Evolutionary conservation across 2,888 invertebrate species (phyloP).

Genomic region (Teinopalpus imperialis): DNA sequence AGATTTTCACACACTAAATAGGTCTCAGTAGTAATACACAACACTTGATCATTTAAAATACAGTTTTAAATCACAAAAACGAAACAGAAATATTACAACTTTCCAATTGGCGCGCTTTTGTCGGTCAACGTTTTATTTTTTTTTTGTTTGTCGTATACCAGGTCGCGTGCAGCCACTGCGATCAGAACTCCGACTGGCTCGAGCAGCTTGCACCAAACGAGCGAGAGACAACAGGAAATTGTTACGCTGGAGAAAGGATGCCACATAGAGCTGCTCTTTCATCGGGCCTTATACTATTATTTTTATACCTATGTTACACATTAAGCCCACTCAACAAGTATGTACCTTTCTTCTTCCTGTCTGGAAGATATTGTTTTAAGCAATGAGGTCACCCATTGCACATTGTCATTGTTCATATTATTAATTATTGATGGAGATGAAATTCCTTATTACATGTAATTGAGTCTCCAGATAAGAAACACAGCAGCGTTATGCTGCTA

Average conservation of each 20-base stretch:
- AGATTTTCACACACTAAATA: slow-evolving; percentile 17
- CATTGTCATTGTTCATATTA: no score
- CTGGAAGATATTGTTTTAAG: no score
- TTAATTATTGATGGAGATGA: no score
- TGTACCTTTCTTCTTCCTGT: no score
- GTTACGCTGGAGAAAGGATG: slow-evolving; percentile 22
- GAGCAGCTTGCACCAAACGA: background rate
- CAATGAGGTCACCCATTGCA: no score
- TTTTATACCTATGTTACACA: no score
- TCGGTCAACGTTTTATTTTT: slow-evolving; percentile 18
- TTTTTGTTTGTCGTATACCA: slow-evolving; percentile 7
- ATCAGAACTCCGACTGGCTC: slow-evolving; percentile 1
- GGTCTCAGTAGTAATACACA: slow-evolving; percentile 9
- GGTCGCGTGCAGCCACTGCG: slow-evolving; percentile 12
- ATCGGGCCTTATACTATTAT: no score
- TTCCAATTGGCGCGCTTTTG: slow-evolving; percentile 21
- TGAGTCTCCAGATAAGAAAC: no score
- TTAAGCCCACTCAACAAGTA: no score
- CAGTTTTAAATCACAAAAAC: slow-evolving; percentile 1
- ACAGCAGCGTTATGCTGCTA: no score
- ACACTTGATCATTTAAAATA: slow-evolving; percentile 15
- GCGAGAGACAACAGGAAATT: slow-evolving; percentile 18
- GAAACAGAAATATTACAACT: slow-evolving; percentile 10
- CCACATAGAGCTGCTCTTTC: slow-evolving; percentile 17
- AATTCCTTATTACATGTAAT: no score